phyloP scores from a whole-genome alignment of 2,113 vertebrate species.

The Varanus salvator region DNA sequence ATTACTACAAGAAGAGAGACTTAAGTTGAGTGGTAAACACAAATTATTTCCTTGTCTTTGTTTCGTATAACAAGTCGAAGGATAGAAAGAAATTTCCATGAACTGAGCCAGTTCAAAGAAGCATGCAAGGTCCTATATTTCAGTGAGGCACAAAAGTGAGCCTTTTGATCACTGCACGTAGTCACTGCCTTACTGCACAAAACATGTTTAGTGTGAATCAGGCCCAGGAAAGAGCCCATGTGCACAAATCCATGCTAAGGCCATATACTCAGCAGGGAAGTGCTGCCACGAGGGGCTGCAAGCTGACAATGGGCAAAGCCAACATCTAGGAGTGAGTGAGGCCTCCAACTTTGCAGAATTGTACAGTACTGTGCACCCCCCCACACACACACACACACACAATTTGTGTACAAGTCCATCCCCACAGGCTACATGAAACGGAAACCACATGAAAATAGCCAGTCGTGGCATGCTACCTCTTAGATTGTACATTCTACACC shows the following conservation, averaged over 20 bases:
- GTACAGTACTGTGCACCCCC: too few relatives aligned
- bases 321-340: too few relatives aligned
- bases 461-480: neutral
- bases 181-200: too few relatives aligned
- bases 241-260: neutral
- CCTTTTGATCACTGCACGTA: neutral
- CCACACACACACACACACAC: too few relatives aligned
- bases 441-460: too few relatives aligned
- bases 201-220: neutral
- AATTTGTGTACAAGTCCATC: too few relatives aligned
- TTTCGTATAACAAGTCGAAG: too few relatives aligned
- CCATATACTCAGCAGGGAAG: neutral
- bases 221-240: neutral
- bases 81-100: neutral
- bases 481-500: too few relatives aligned
- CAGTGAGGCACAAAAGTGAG: neutral
- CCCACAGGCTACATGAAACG: too few relatives aligned
- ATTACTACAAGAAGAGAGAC: neutral
- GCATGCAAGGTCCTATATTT: neutral
- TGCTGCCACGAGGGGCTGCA: neutral
- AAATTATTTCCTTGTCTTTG: neutral
- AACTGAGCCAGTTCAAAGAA: neutral
- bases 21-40: neutral
- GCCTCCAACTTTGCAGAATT: neutral
- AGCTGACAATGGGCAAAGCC: neutral